Conservation (phyloP, 2,888 invertebrate species). For the Colletes collaris region DNA sequence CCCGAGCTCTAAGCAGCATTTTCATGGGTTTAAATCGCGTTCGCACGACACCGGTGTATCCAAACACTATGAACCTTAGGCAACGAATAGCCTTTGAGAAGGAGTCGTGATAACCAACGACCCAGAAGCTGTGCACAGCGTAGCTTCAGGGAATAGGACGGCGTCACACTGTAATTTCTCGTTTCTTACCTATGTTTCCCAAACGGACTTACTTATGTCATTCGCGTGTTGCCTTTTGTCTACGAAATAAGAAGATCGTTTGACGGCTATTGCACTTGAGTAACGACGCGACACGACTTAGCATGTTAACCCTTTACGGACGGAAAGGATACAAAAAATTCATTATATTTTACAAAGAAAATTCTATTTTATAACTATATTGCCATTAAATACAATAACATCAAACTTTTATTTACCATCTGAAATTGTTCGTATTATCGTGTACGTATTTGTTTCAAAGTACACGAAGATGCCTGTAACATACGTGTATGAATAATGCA, state of each 20-base stretch:
- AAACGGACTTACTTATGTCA: neutral
- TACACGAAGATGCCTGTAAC: too few relatives aligned
- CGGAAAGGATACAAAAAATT: too few relatives aligned
- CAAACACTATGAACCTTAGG: constrained; percentile 18
- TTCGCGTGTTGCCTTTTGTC: neutral
- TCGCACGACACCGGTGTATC: constrained; percentile 63
- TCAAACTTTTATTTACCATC: too few relatives aligned
- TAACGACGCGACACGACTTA: too few relatives aligned
- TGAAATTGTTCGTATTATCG: constrained; percentile 14
- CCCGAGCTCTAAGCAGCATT: constrained; percentile 72
- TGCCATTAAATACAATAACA: too few relatives aligned
- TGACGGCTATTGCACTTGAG: too few relatives aligned
- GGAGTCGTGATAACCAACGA: constrained; percentile 32
- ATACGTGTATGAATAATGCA: too few relatives aligned
- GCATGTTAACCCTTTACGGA: too few relatives aligned
- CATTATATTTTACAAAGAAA: too few relatives aligned
- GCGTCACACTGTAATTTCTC: constrained; percentile 7
- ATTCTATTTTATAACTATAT: too few relatives aligned
- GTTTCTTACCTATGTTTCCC: neutral
- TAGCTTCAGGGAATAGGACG: constrained; percentile 47
- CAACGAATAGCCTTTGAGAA: constrained; percentile 17
- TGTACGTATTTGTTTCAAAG: neutral
- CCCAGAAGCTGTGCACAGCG: constrained; percentile 21
- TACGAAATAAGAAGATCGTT: too few relatives aligned
- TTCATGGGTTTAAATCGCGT: constrained; percentile 74